Conservation (phyloP, 2,113 vertebrate species). For the Todiramphus chloris region DNA sequence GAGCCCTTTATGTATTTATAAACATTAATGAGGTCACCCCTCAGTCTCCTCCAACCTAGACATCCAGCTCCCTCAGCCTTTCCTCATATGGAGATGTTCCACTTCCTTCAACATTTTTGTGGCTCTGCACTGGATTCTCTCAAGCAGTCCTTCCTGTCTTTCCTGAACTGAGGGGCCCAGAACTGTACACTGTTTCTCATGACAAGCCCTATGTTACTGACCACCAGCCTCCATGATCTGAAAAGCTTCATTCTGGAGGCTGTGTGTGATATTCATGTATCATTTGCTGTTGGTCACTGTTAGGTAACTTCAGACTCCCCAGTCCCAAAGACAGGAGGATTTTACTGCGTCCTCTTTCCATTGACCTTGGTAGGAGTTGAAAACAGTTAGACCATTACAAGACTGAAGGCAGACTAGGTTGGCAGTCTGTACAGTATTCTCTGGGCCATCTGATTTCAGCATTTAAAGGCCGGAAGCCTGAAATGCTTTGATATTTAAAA, state of each 20-base stretch:
- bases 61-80: too few species aligned
- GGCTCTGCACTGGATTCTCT: too few species aligned
- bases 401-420: neutral
- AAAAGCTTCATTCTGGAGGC: neutral
- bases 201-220: neutral
- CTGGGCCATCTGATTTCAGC: conserved; percentile 16
- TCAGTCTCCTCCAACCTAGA: too few species aligned
- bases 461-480: conserved; percentile 33
- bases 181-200: neutral
- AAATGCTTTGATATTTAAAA: conserved; percentile 32
- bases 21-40: too few species aligned
- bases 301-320: neutral
- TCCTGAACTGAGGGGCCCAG: too few species aligned
- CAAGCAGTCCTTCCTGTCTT: too few species aligned
- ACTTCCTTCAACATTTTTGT: too few species aligned
- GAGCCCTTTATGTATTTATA: too few species aligned
- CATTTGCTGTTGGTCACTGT: neutral
- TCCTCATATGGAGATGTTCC: too few species aligned
- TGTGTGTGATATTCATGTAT: neutral
- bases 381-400: neutral
- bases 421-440: neutral
- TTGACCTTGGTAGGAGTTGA: conserved; percentile 26
- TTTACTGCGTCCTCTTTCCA: neutral
- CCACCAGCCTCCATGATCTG: neutral
- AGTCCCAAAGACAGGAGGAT: neutral